Percentiles rank a stretch among this genome's conserved stretches.
phyloP scores from a whole-genome alignment of 2,113 vertebrate species.

The Notothenia coriiceps region DNA sequence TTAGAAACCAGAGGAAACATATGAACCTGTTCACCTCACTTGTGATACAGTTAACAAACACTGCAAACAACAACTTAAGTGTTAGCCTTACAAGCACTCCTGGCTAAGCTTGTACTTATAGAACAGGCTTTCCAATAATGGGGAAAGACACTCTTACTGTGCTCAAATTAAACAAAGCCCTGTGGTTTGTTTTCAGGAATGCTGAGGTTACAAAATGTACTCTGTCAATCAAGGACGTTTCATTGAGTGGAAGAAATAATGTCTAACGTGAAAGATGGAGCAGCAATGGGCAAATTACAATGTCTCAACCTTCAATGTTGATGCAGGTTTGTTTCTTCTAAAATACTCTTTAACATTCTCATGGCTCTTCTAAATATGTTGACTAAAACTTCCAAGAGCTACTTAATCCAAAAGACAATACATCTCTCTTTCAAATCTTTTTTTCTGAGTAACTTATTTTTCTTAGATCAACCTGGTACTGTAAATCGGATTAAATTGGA shows the following conservation, averaged over 20 bases:
- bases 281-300: not conserved
- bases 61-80: not conserved
- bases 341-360: slow-evolving; percentile 24
- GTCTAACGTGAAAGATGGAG: slow-evolving; percentile 15
- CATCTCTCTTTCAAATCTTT: not conserved
- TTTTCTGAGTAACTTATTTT: not conserved
- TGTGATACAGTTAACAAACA: slow-evolving; percentile 1
- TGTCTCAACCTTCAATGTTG: not conserved
- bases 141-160: not conserved
- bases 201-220: not conserved
- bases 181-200: slow-evolving; percentile 4
- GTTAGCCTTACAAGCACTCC: not conserved
- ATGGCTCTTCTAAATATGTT: not conserved
- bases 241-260: slow-evolving; percentile 21
- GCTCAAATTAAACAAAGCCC: not conserved
- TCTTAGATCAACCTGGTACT: not conserved
- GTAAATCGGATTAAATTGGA: not conserved
- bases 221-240: slow-evolving; percentile 10
- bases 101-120: not conserved
- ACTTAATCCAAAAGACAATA: not conserved
- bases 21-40: not conserved
- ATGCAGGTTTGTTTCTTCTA: slow-evolving; percentile 4
- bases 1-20: not conserved
- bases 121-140: not conserved
- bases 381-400: not conserved